These are phyloP conservation scores for Drosophila sp. DNA, from an alignment of 1,140 invertebrate genomes.

Conservation along the genomic window DNA sequence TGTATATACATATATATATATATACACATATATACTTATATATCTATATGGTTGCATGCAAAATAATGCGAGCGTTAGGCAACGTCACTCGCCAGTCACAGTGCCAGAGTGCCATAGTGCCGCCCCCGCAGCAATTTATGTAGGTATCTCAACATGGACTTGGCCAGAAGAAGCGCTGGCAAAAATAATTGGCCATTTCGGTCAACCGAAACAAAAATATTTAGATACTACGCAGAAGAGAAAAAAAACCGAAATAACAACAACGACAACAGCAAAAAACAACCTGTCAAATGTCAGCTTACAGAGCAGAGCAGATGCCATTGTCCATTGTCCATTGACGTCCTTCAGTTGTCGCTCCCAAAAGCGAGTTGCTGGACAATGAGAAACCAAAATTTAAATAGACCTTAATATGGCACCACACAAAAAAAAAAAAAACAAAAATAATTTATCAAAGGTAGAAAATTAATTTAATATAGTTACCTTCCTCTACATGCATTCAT, in stretches of 20 bases:
- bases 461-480: too few relatives aligned
- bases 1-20: neutral
- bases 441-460: too few relatives aligned
- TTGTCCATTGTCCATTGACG: too few relatives aligned
- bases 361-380: too few relatives aligned
- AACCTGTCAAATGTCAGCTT: neutral
- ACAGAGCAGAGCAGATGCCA: too few relatives aligned
- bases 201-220: conserved; percentile 22
- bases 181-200: conserved; percentile 53
- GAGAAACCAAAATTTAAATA: too few relatives aligned
- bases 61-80: conserved; percentile 14
- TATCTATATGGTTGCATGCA: conserved; percentile 12
- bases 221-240: neutral
- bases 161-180: conserved; percentile 22
- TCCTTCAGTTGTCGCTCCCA: too few relatives aligned
- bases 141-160: neutral
- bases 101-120: neutral
- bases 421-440: too few relatives aligned
- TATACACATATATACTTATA: neutral
- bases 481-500: too few relatives aligned
- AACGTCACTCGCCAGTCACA: conserved; percentile 5
- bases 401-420: too few relatives aligned
- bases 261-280: neutral
- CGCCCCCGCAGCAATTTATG: neutral
- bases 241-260: too few relatives aligned